Conservation (phyloP, 2,797 vertebrate species). For the Gorsachius magnificus region DNA sequence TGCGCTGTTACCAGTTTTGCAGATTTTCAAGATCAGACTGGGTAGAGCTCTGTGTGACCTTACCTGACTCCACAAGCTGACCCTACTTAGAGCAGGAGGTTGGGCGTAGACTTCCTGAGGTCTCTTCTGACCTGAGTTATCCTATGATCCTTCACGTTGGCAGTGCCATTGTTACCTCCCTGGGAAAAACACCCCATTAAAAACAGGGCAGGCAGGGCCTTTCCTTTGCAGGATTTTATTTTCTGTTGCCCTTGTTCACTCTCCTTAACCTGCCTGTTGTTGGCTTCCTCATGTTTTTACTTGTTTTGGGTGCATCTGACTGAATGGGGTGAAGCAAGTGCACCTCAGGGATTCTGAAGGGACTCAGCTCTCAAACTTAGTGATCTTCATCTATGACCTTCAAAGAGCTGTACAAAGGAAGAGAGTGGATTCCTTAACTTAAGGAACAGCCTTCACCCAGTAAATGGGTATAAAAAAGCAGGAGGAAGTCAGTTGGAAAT, state of each 20-base stretch:
- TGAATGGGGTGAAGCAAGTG: neutral
- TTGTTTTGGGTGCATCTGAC: neutral
- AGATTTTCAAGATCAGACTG: neutral
- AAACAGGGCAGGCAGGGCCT: neutral
- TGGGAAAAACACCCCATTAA: neutral
- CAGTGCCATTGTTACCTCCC: neutral
- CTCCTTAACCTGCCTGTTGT: neutral
- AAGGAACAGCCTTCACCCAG: neutral
- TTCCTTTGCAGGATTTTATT: neutral
- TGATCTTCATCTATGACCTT: neutral
- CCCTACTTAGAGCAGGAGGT: neutral
- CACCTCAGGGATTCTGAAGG: neutral
- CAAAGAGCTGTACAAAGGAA: neutral
- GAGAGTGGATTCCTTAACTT: neutral
- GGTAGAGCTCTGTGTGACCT: neutral
- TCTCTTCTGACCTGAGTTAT: neutral
- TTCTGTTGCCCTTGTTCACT: neutral
- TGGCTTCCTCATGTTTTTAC: neutral
- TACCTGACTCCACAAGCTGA: neutral
- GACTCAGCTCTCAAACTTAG: neutral
- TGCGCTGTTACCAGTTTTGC: neutral
- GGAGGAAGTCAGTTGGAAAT: neutral
- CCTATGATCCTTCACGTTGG: neutral
- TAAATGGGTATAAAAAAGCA: neutral
- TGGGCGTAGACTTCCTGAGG: neutral